phyloP scores from a whole-genome alignment of 2,888 invertebrate genomes.

The Allophyes oxyacanthae region DNA sequence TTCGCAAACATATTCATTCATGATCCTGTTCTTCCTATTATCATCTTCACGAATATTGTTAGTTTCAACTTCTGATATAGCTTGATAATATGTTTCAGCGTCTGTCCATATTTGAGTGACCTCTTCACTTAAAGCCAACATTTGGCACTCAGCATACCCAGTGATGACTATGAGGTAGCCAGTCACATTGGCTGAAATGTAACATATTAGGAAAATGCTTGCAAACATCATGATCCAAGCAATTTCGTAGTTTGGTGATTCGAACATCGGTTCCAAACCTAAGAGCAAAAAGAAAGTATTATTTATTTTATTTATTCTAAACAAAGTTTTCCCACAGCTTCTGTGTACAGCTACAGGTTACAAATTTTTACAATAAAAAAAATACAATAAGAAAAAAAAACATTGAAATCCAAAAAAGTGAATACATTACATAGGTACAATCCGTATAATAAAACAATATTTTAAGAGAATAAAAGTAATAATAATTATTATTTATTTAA shows the following conservation, averaged over 20 bases:
- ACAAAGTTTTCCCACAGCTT: no score
- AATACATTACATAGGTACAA: no score
- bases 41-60: not conserved
- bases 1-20: conserved; percentile 41
- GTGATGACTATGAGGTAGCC: conserved; percentile 38
- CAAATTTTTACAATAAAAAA: no score
- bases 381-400: no score
- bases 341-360: no score
- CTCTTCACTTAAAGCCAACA: conserved; percentile 39
- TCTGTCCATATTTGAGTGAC: conserved; percentile 46
- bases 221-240: conserved; percentile 10
- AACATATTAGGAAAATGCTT: conserved; percentile 25
- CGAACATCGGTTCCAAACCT: conserved; percentile 51
- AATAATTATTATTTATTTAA: no score
- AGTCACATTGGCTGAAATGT: conserved; percentile 43
- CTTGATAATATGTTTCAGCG: conserved; percentile 28
- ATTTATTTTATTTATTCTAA: no score
- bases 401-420: no score
- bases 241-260: conserved; percentile 50
- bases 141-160: conserved; percentile 49
- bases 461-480: no score
- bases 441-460: no score
- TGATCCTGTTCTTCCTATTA: conserved; percentile 8
- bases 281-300: not conserved
- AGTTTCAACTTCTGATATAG: conserved; percentile 4